Evolutionary conservation across 2,888 invertebrate species (phyloP), one percentile per base, ranked within the genome.

Genomic region (Microctonus brassicae): DNA sequence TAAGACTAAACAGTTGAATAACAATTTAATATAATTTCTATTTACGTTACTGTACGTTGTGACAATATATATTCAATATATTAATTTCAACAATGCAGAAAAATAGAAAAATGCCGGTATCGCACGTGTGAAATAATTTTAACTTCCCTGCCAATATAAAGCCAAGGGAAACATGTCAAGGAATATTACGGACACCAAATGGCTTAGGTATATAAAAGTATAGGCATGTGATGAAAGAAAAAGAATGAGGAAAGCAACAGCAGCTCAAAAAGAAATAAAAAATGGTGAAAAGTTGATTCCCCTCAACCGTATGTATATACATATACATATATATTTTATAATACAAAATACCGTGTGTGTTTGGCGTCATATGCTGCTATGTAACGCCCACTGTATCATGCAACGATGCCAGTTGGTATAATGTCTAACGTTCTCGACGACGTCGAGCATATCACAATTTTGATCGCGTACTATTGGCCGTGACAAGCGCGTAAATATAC

Each of bases 321-420:
- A 29, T 55, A 55, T 55, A 55, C 22, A 39, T 29, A n/a, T 29
- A 10, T 26, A 24, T 47, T 9, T n/a, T n/a, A n/a, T n/a, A n/a
- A n/a, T n/a, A n/a, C n/a, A n/a, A n/a, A n/a, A n/a, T n/a, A n/a
- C n/a, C 26, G n/a, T 29, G 13, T 55, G n/a, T 24, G 58, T 60
- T 33, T 60, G 60, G 61, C 71, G 71, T 71, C 71, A 71, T 71
- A 66, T 71, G 71, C 55, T 62, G 20, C 61, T 33, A 61, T 17
- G 62, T 66, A 67, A 66, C 71, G 66, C 66, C 71, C 71, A 66
- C 71, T 53, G 61, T 66, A 66, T 70, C 55, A 24, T 64, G 42
- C 58, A 65, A 57, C 55, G 60, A 13, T 70, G 70, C 58, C 70
- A 70, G 64, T 70, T 70, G 70, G 64, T 62, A 63, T 26, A 11